Base-by-base conservation (phyloP, 2,888 invertebrate species). In the Lycaena phlaeas region DNA sequence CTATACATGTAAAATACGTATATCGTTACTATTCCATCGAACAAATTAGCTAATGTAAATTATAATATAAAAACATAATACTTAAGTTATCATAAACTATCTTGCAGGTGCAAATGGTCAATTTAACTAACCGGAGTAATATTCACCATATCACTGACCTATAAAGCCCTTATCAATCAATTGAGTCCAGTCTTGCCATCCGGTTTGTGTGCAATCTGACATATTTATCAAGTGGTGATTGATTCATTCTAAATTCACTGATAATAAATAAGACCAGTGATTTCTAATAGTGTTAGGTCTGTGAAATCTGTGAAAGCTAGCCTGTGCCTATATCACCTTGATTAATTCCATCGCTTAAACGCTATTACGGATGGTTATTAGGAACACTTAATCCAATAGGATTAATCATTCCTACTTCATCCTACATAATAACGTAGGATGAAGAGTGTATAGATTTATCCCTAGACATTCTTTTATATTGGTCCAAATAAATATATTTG, bases 121-220 rank as follows among this genome's bases (percentile, higher is more conserved):
- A 9, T 34, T 18, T 18, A 34, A 34, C 18, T 12, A 12, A 22
- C 11, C 34, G 10, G 14, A 12, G 14, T 26, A 17, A 40, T 40
- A 31, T 40, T 40, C 40, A 31, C 15, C 34, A 34, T 34, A 34
- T 34, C 34, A 34, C 36, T 44, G 44, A 42, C 38, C 46, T 31
- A 43, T 31, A 38, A 28, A 41, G 22, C 43, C 11, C 10, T 40
- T 38, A 42, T 47, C 42, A 45, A 40, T 40, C 42, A 47, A 42
- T 42, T 42, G 40, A 40, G 29, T 36, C 45, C 25, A 45, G 40
- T 42, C 42, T 26, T 38, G 30, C 27, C 27, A 36, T 36, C 42
- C 42, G 42, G 44, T 40, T 34, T 26, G 26, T 40, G 31, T 36
- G 40, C 36, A 36, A 43, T 36, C 34, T 36, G 28, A 34, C 36